A percentile compares a stretch with the other conserved stretches of the same genome.
phyloP scores from a whole-genome alignment of 2,888 invertebrate species.

The Eremobia ochroleuca region DNA sequence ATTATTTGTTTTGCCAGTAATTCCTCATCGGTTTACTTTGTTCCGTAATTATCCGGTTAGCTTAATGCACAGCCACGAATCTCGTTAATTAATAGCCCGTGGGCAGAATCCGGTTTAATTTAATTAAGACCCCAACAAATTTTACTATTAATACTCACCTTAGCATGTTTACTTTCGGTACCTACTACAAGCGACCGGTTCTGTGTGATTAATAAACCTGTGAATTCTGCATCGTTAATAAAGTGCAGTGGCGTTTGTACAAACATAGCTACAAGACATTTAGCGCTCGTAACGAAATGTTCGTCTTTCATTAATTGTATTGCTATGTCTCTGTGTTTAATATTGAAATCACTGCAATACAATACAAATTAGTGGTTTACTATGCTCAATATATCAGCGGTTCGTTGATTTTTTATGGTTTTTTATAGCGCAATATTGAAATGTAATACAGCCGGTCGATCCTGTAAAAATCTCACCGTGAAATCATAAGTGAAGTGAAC shows the following conservation, averaged over 20 bases:
- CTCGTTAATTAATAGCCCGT: constrained; percentile 64
- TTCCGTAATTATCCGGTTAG: constrained; percentile 49
- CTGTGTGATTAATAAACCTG: constrained; percentile 60
- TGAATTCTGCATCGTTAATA: constrained; percentile 59
- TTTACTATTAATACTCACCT: constrained; percentile 64
- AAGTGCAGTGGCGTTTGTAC: constrained; percentile 41
- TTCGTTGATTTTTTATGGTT: constrained; percentile 13
- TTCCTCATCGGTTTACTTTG: constrained; percentile 58
- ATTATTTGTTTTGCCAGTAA: constrained; percentile 54
- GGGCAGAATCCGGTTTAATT: constrained; percentile 69
- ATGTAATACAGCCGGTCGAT: constrained; percentile 16
- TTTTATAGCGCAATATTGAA: constrained; percentile 26
- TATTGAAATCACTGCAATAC: constrained; percentile 23
- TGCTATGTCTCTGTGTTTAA: constrained; percentile 26
- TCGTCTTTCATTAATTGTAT: constrained; percentile 39
- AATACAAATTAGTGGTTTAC: constrained; percentile 17
- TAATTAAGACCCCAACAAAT: constrained; percentile 68
- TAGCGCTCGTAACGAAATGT: constrained; percentile 35
- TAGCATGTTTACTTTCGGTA: constrained; percentile 66
- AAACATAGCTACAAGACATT: constrained; percentile 50
- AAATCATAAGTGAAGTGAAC: no score
- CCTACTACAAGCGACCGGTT: constrained; percentile 56
- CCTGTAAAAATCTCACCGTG: no score
- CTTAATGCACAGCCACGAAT: constrained; percentile 52
- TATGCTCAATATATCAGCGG: constrained; percentile 11